These are phyloP conservation scores for Pocillopora grandis DNA, from an alignment of 92 coral and sea anemone genomes.

Conservation along the genomic window DNA sequence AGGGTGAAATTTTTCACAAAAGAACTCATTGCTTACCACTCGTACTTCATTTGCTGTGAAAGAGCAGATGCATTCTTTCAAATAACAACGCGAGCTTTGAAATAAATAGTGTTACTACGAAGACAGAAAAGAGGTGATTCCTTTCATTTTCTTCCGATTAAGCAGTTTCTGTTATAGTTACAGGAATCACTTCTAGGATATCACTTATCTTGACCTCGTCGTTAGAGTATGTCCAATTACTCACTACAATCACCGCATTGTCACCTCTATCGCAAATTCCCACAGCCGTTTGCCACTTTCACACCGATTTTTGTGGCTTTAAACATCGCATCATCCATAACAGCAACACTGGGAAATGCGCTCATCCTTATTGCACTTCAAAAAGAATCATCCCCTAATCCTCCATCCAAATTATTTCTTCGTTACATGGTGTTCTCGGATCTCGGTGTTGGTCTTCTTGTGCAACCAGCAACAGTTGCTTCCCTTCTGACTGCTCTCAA, in stretches of 20 bases:
- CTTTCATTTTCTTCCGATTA: too few relatives aligned
- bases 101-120: too few relatives aligned
- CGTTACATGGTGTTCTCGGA: constrained; percentile 44
- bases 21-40: too few relatives aligned
- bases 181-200: too few relatives aligned
- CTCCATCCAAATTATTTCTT: constrained; percentile 29
- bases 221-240: not conserved
- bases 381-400: not conserved
- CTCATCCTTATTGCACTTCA: not conserved
- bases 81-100: too few relatives aligned
- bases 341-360: constrained; percentile 1
- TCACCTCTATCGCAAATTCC: not conserved
- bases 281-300: not conserved
- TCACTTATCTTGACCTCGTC: not conserved
- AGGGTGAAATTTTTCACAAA: too few relatives aligned
- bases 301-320: not conserved
- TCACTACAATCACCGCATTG: not conserved
- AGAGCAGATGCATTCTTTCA: too few relatives aligned
- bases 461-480: not conserved
- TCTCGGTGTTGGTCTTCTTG: constrained; percentile 34
- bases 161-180: too few relatives aligned
- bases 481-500: not conserved
- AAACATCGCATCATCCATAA: not conserved
- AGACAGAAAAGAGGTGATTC: too few relatives aligned
- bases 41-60: too few relatives aligned